Base-by-base conservation (phyloP, 1,140 invertebrate genomes). In the Drosophila micromelanica region DNA sequence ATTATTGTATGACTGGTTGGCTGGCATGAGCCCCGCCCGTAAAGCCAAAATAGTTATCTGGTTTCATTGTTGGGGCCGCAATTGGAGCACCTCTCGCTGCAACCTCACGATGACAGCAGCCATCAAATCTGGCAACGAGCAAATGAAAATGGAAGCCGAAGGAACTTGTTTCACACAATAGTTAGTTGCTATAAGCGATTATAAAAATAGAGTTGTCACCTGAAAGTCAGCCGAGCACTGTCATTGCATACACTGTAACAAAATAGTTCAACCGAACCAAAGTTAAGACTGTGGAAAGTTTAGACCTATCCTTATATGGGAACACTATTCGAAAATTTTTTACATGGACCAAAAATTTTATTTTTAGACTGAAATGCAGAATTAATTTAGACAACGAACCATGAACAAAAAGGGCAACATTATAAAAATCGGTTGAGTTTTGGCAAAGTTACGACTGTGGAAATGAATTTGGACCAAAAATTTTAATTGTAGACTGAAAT, bases 21-120 rank as follows among this genome's bases (percentile, higher is more conserved):
- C 63, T 89, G 65, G 84, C 84, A 87, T 87, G 84, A 84, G 84
- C 84, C 60, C 40, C 63, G 71, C 68, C 76, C 82, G 76, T 87
- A 89, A 87, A 77, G 76, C 67, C 40, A 73, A 86, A 86, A 86
- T 73, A 60, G 82, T 78, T 87, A 87, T 86, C 81, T 87, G 82
- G 74, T 87, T 85, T 85, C 81, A 76, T 54, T 49, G 9, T n/a
- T 15, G 5, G 27, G 11, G 20, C 38, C 51, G 82, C 78, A 78
- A 81, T 87, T 63, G 68, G 82, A 85, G 73, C 56, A 4, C 37
- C 37, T 37, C 35, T 11, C 49, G 49, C 45, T 63, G 51, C n/a
- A 70, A 63, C 27, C 40, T 40, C 46, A 51, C 61, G 52, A 35
- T 65, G 61, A 65, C 52, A 65, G 43, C 52, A 65, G 43, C 35